Evolutionary conservation across 2,113 vertebrate genomes (phyloP).

Genomic region (Toxostoma redivivum): DNA sequence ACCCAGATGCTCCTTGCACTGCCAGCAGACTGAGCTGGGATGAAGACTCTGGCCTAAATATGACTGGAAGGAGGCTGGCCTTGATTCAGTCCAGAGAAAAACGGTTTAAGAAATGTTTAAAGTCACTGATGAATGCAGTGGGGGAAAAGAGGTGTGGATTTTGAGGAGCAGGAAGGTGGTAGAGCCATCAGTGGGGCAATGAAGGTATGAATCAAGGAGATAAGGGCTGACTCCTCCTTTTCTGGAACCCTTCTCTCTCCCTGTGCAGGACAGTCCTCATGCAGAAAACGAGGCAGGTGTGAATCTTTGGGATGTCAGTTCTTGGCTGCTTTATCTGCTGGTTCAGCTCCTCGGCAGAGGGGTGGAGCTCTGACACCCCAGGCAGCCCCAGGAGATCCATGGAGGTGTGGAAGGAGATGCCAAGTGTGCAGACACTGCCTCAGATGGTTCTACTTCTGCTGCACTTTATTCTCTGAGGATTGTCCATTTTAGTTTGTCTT

Average conservation of each 20-base stretch:
- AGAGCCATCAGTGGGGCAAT: background rate
- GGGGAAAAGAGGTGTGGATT: background rate
- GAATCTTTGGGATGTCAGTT: background rate
- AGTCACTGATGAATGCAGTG: background rate
- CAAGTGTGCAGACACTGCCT: background rate
- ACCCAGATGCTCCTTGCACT: background rate
- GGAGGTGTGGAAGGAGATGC: background rate
- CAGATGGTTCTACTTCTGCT: background rate
- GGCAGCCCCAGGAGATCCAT: background rate
- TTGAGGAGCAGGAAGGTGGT: background rate
- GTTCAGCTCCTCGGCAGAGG: accelerated
- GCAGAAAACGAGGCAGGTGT: background rate
- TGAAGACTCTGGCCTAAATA: background rate
- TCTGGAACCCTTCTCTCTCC: background rate
- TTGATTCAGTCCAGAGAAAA: background rate
- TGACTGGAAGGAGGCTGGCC: background rate
- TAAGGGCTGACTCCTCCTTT: background rate
- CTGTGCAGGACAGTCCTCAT: background rate
- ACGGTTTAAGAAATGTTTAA: background rate
- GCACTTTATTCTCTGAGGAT: background rate
- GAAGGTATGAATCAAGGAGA: background rate
- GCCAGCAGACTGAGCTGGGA: background rate
- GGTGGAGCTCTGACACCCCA: background rate
- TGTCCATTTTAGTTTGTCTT: background rate
- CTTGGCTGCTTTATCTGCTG: background rate